Evolutionary conservation across 2,113 vertebrate genomes (phyloP).

Genomic region (Benitochromis conjunctus): DNA sequence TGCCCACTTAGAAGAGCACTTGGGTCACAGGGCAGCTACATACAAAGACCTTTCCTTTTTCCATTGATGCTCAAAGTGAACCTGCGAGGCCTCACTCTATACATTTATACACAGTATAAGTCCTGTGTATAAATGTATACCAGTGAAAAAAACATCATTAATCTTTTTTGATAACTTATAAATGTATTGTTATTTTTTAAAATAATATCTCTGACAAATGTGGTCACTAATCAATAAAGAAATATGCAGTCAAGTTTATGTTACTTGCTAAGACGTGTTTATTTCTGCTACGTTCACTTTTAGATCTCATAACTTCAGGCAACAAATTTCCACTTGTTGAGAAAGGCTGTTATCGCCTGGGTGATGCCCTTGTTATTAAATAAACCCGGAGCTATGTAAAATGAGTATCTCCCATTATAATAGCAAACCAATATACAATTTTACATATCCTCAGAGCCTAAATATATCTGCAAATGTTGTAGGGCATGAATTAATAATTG

Average conservation of each 20-base stretch:
- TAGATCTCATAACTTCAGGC: slow-evolving; percentile 8
- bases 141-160: background rate
- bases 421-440: background rate
- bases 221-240: background rate
- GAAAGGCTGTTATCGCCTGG: slow-evolving; percentile 2
- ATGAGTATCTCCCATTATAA: slow-evolving; percentile 7
- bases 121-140: background rate
- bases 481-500: slow-evolving; percentile 37
- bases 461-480: background rate
- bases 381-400: slow-evolving; percentile 24
- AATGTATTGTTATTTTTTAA: background rate
- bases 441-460: background rate
- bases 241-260: background rate
- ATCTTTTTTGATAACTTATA: background rate
- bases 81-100: background rate
- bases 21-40: slow-evolving; percentile 18
- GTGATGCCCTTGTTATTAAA: slow-evolving; percentile 33
- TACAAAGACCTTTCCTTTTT: background rate
- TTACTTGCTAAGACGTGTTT: slow-evolving; percentile 22
- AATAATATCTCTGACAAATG: background rate
- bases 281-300: background rate
- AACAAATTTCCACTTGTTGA: slow-evolving; percentile 12
- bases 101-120: background rate
- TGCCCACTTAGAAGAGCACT: slow-evolving; percentile 11
- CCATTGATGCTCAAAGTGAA: background rate